Evolutionary conservation across 2,888 invertebrate species (phyloP), one percentile per base, ranked within the genome.

Genomic region (Trichogramma evanescens): DNA sequence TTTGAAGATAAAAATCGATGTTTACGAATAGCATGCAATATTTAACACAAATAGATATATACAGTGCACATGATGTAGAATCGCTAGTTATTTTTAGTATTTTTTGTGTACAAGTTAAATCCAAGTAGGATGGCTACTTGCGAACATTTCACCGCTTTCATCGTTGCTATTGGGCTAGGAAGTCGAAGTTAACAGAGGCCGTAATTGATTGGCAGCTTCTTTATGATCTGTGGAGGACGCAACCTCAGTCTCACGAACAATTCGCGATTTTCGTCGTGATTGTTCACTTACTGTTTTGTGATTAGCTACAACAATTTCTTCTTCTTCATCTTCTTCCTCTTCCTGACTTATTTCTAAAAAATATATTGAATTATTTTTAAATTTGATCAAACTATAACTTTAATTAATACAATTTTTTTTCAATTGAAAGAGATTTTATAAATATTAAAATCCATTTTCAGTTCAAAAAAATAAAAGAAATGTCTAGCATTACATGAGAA

Each of bases 121-220:
- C 26, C 26, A 26, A 26, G 26, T 26, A 26, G 26, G 26, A 26
- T 26, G 26, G 26, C 26, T 26, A 26, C 26, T 26, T 26, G 26
- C 26, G 26, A 26, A 26, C 26, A 26, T 26, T 26, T 26, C 26
- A 26, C 26, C 3, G 26, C 26, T 26, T 26, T 26, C 26, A 26
- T 26, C 3, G 3, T 26, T 2, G 2, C 26, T 26, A 26, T 26
- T 26, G 26, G 59, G 63, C 63, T 63, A 68, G 58, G 72, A 74
- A 40, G 72, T 69, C 10, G 70, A 68, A 54, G 72, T 66, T 40
- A 75, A 65, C 3, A 75, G 70, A 13, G 73, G 72, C 65, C 71
- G 71, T 45, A 74, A 63, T 60, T 73, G 74, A 10, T 49, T 54
- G 43, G 71, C 66, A 10, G 67, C 60, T 61, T 71, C 68, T 52